Percentiles rank a stretch among this genome's conserved stretches.
Evolutionary conservation across 2,113 vertebrate species (phyloP).

Genomic region (Strix aluco): DNA sequence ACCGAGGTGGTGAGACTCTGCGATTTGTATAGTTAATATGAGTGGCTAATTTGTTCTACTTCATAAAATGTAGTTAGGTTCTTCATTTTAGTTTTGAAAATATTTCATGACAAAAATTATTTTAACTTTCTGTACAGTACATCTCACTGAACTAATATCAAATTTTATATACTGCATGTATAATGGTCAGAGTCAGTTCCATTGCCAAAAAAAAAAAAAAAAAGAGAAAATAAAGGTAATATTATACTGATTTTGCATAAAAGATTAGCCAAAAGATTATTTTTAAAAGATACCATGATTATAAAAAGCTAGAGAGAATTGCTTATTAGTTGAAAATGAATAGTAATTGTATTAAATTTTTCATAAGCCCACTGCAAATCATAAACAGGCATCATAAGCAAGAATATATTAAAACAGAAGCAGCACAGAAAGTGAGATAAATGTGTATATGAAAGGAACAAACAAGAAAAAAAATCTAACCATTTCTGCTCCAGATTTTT

Average conservation of each 20-base stretch:
- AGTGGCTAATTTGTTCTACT: neutral
- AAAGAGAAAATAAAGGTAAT: slow-evolving; percentile 57
- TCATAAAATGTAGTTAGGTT: neutral
- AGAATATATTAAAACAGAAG: slow-evolving; percentile 67
- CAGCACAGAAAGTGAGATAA: slow-evolving; percentile 48
- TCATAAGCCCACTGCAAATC: slow-evolving; percentile 30
- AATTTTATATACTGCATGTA: slow-evolving; percentile 63
- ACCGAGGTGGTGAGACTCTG: neutral
- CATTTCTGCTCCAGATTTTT: slow-evolving; percentile 26
- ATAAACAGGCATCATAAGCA: slow-evolving; percentile 29
- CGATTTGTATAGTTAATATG: neutral
- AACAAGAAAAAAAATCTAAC: slow-evolving; percentile 16
- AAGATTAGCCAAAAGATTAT: slow-evolving; percentile 65
- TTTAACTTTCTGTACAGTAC: neutral
- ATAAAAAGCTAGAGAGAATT: slow-evolving; percentile 40
- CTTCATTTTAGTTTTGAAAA: neutral
- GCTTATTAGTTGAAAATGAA: slow-evolving; percentile 68
- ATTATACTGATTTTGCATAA: slow-evolving; percentile 60
- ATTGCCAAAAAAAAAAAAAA: slow-evolving; percentile 28
- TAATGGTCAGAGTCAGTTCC: slow-evolving; percentile 78
- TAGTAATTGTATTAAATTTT: slow-evolving; percentile 59
- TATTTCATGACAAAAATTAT: neutral
- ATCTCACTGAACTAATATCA: neutral
- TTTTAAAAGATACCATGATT: slow-evolving; percentile 46
- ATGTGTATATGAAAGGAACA: slow-evolving; percentile 4